Conservation (phyloP, 2,888 invertebrate genomes). For the Callyntrura sp. region DNA sequence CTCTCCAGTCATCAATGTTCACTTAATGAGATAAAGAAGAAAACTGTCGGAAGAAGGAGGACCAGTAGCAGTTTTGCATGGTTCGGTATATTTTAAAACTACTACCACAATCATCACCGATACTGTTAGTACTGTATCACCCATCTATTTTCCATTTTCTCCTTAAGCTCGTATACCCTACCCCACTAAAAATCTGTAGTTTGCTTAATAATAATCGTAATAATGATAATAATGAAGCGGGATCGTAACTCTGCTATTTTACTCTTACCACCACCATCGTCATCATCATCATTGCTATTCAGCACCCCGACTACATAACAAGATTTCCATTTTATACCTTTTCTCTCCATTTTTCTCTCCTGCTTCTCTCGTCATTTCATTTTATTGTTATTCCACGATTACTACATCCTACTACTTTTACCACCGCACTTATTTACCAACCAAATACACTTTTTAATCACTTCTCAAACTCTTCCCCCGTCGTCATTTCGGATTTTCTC, state of each 20-base stretch:
- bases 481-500: conserved; percentile 29
- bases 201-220: conserved; percentile 4
- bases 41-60: too few relatives aligned
- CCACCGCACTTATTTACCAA: conserved; percentile 8
- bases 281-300: not conserved
- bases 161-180: not conserved
- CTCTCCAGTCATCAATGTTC: conserved; percentile 73
- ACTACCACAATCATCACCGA: not conserved
- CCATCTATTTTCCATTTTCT: not conserved
- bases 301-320: too few relatives aligned
- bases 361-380: conserved; percentile 37
- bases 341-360: conserved; percentile 8
- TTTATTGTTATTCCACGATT: conserved; percentile 47
- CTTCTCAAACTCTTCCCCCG: conserved; percentile 39
- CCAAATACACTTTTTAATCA: conserved; percentile 54
- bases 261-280: too few relatives aligned
- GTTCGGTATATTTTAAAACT: conserved; percentile 43
- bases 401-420: not conserved
- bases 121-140: not conserved
- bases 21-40: conserved; percentile 77
- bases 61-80: conserved; percentile 57
- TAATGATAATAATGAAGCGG: not conserved
- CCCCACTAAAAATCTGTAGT: not conserved
- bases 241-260: too few relatives aligned
- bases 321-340: not conserved